A percentile compares a stretch with the other conserved stretches of the same genome.
These are phyloP conservation scores for Leptopilina drosophilae DNA, from an alignment of 2,888 invertebrate genomes.

Conservation along the genomic window DNA sequence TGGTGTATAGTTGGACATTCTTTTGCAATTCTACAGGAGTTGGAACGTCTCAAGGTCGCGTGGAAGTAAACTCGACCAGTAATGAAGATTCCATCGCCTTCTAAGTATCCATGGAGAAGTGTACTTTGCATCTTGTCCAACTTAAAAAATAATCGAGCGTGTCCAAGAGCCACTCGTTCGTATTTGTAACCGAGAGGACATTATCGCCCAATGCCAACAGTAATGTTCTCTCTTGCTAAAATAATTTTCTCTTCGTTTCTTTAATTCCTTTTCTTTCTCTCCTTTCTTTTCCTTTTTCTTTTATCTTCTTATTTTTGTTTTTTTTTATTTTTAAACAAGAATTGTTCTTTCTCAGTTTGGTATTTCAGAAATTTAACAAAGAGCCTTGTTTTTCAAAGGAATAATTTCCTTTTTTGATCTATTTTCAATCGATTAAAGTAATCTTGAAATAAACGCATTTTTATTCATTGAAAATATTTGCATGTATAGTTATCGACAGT, in stretches of 20 bases:
- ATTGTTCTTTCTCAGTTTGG: slow-evolving; percentile 11
- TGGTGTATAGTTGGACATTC: slow-evolving; percentile 53
- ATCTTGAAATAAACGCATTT: too few species aligned
- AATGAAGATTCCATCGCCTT: slow-evolving; percentile 58
- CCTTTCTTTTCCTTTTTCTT: not conserved
- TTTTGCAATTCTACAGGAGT: slow-evolving; percentile 33
- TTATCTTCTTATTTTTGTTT: too few species aligned
- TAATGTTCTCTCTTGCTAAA: not conserved
- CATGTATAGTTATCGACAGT: too few species aligned
- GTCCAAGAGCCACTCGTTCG: slow-evolving; percentile 45
- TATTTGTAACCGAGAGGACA: slow-evolving; percentile 26
- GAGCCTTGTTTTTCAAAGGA: not conserved
- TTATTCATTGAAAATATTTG: too few species aligned
- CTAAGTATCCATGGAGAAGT: slow-evolving; percentile 52
- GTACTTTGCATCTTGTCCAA: slow-evolving; percentile 51
- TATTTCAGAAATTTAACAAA: slow-evolving; percentile 28
- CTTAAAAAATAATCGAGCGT: slow-evolving; percentile 52
- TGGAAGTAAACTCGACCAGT: slow-evolving; percentile 55
- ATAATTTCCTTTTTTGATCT: not conserved
- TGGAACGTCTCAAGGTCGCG: slow-evolving; percentile 52
- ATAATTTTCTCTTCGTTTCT: too few species aligned
- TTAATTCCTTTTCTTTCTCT: too few species aligned
- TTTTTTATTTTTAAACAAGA: not conserved
- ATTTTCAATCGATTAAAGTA: not conserved
- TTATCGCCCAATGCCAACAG: slow-evolving; percentile 25